Percentiles rank a stretch among this genome's conserved stretches.
Conservation (phyloP, 2,888 invertebrate genomes). For the Drosophila hamatofila region DNA sequence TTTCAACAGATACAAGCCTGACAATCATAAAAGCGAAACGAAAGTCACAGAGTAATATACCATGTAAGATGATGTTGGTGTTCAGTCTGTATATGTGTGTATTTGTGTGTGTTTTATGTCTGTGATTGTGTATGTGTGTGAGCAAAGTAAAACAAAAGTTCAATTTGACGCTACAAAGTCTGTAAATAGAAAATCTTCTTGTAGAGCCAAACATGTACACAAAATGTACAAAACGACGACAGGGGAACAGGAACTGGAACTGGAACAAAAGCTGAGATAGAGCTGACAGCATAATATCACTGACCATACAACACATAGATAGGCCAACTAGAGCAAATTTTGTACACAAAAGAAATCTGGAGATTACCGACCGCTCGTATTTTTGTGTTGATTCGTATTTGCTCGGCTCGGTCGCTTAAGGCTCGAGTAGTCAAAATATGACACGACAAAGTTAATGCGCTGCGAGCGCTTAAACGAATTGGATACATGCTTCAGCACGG, state of each 20-base stretch:
- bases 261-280: background rate
- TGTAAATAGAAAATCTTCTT: slow-evolving; percentile 68
- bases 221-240: slow-evolving; percentile 40
- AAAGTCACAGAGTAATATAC: slow-evolving; percentile 61
- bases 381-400: too few species aligned
- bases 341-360: too few species aligned
- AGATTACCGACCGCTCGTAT: too few species aligned
- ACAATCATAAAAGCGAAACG: slow-evolving; percentile 48
- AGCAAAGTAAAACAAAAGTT: slow-evolving; percentile 66
- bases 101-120: slow-evolving; percentile 10
- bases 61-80: slow-evolving; percentile 7
- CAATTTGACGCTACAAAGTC: slow-evolving; percentile 80
- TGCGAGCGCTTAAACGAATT: too few species aligned
- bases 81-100: background rate
- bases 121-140: slow-evolving; percentile 17
- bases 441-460: too few species aligned
- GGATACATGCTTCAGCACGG: too few species aligned
- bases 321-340: too few species aligned
- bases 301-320: too few species aligned
- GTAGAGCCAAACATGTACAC: slow-evolving; percentile 65
- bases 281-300: too few species aligned
- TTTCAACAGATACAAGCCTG: slow-evolving; percentile 57
- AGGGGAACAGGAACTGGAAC: slow-evolving; percentile 6
- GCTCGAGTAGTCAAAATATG: too few species aligned
- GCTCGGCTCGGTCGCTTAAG: too few species aligned